Evolutionary conservation across 2,888 invertebrate species (phyloP).

Genomic region (Lepidonotus clava): DNA sequence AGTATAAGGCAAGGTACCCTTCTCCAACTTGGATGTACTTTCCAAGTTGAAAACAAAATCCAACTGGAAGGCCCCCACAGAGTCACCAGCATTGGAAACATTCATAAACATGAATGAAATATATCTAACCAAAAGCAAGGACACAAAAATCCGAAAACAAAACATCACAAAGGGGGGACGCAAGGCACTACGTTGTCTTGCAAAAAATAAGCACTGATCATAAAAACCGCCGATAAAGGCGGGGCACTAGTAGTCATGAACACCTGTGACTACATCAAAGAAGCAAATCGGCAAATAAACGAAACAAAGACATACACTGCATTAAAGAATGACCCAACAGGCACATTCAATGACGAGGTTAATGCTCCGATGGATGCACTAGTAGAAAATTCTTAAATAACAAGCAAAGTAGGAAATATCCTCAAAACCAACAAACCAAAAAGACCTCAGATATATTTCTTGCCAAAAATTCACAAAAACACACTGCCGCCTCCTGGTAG

Average conservation of each 20-base stretch:
- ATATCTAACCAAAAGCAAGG: background rate
- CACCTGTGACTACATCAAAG: background rate
- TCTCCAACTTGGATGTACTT: too few relatives aligned
- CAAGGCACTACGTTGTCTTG: background rate
- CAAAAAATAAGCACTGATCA: background rate
- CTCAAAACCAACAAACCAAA: background rate
- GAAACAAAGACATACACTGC: background rate
- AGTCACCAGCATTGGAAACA: background rate
- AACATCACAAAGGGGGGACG: background rate
- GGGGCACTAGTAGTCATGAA: background rate
- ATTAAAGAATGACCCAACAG: background rate
- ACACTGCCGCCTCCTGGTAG: background rate
- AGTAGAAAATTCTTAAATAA: background rate
- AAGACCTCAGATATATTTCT: background rate
- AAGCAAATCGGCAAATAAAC: background rate
- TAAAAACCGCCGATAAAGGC: background rate
- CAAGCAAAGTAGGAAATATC: background rate
- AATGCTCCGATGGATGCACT: background rate
- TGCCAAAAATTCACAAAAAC: constrained; percentile 42
- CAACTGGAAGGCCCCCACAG: background rate
- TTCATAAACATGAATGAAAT: background rate
- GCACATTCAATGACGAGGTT: background rate
- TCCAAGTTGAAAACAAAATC: too few relatives aligned
- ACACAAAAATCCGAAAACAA: background rate
- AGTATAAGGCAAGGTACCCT: too few relatives aligned